A percentile compares a stretch with the other conserved stretches of the same genome.
phyloP scores from a whole-genome alignment of 2,888 invertebrate species.

The Venusia cambrica region DNA sequence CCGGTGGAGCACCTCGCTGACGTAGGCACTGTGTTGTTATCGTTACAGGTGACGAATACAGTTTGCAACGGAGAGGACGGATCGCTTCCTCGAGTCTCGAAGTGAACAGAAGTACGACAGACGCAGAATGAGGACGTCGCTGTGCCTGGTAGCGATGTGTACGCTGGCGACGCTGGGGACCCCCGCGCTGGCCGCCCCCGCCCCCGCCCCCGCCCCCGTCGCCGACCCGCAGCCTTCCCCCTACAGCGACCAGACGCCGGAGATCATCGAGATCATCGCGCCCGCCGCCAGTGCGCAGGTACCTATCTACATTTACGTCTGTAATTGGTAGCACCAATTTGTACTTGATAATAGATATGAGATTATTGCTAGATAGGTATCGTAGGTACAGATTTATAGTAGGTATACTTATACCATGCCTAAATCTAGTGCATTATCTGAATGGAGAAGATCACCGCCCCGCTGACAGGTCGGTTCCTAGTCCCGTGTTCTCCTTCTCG shows the following conservation, averaged over 20 bases:
- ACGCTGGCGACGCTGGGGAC: constrained; percentile 41
- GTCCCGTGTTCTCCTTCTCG: too few species aligned
- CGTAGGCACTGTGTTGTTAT: not conserved
- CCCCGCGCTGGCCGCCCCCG: constrained; percentile 35
- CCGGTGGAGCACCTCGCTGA: constrained; percentile 8
- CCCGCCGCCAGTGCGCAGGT: constrained; percentile 75
- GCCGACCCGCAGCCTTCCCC: constrained; percentile 41
- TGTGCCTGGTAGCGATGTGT: constrained; percentile 30
- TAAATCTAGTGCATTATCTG: too few species aligned
- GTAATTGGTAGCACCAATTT: too few species aligned
- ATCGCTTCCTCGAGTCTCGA: constrained; percentile 8
- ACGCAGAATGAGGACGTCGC: constrained; percentile 47
- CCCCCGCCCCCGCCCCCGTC: constrained; percentile 43
- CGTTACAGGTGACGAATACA: constrained; percentile 36
- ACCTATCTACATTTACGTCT: constrained; percentile 28
- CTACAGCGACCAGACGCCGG: constrained; percentile 61
- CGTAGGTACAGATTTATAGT: too few species aligned
- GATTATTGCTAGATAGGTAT: too few species aligned
- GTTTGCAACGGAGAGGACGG: constrained; percentile 39
- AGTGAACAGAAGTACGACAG: constrained; percentile 8
- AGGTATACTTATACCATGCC: too few species aligned
- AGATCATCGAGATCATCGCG: constrained; percentile 77
- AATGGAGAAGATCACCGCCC: too few species aligned
- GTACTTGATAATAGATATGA: too few species aligned
- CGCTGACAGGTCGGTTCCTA: too few species aligned